Evolutionary conservation across 2,888 invertebrate genomes (phyloP).

Genomic region (Tetragonisca angustula): DNA sequence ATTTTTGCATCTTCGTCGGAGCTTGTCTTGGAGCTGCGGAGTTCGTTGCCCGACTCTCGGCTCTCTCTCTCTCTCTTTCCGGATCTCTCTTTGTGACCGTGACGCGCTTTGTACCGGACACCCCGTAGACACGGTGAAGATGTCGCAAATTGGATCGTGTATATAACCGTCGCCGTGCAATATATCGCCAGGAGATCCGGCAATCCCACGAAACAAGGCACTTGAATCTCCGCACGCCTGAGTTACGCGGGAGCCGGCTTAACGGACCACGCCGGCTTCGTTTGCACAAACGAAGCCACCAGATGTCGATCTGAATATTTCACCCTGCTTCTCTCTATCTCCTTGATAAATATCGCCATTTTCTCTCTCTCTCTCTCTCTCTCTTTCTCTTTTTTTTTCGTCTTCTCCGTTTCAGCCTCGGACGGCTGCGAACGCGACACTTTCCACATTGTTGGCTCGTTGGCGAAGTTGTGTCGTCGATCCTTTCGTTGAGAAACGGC

Average conservation of each 20-base stretch:
- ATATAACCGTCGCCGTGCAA: constrained; percentile 45
- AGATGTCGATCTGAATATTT: constrained; percentile 83
- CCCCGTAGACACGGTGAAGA: constrained; percentile 65
- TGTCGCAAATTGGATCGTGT: constrained; percentile 77
- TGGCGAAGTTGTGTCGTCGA: background rate
- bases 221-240: constrained; percentile 82
- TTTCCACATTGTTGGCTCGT: background rate
- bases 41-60: constrained; percentile 25
- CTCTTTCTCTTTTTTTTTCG: background rate
- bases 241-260: constrained; percentile 82
- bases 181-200: constrained; percentile 68
- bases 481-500: background rate
- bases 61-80: background rate
- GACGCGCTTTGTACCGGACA: constrained; percentile 73
- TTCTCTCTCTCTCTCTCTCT: background rate
- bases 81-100: constrained; percentile 50
- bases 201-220: constrained; percentile 83
- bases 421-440: background rate
- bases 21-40: constrained; percentile 25
- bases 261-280: constrained; percentile 78
- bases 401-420: background rate
- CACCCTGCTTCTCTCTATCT: constrained; percentile 71
- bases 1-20: constrained; percentile 46
- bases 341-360: constrained; percentile 61
- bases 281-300: constrained; percentile 81